Evolutionary conservation across 2,888 invertebrate genomes (phyloP).

Genomic region (Lamellibrachia columna): DNA sequence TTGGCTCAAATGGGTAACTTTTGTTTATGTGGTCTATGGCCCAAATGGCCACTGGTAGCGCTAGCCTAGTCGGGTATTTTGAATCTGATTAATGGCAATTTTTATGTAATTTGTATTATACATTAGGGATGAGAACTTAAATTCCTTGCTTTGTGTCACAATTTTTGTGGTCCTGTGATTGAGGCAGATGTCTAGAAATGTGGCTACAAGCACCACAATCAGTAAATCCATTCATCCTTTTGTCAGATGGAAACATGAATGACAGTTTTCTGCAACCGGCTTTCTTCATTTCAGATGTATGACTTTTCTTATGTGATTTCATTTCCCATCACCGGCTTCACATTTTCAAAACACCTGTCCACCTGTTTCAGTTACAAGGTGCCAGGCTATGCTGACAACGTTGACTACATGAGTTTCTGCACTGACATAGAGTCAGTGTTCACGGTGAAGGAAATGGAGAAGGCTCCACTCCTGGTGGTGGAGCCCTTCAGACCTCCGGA

Average conservation of each 20-base stretch:
- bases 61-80: too few relatives aligned
- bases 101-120: too few relatives aligned
- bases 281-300: background rate
- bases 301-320: background rate
- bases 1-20: too few relatives aligned
- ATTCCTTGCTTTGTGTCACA: background rate
- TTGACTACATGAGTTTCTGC: conserved; percentile 61
- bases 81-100: too few relatives aligned
- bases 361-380: conserved; percentile 51
- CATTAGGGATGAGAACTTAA: background rate
- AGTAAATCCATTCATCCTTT: background rate
- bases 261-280: background rate
- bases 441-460: conserved; percentile 62
- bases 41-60: too few relatives aligned
- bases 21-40: too few relatives aligned
- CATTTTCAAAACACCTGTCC: background rate
- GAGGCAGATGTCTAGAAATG: background rate
- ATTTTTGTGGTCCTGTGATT: background rate
- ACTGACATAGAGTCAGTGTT: conserved; percentile 65
- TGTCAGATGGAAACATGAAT: background rate
- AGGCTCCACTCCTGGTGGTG: conserved; percentile 56
- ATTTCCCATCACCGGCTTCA: conserved; percentile 8
- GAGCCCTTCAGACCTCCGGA: conserved; percentile 54
- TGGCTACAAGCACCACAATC: background rate
- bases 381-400: conserved; percentile 49